phyloP scores from a whole-genome alignment of 1,140 invertebrate genomes.

The Triops cancriformis region DNA sequence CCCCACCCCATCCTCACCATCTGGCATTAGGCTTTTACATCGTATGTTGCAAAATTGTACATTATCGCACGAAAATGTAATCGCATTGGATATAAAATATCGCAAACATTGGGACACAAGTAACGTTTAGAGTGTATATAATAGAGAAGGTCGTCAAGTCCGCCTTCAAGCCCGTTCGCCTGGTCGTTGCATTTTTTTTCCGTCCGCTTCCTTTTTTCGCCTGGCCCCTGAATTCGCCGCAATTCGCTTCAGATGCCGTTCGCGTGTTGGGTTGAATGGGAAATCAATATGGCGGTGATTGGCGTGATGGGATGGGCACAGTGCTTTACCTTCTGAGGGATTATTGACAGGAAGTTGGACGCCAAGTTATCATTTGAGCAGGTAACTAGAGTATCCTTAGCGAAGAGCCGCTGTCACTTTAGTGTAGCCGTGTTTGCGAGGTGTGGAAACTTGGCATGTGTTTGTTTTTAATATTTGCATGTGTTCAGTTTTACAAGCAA shows the following conservation, averaged over 20 bases:
- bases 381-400: background rate
- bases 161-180: too few relatives aligned
- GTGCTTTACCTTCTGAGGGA: background rate
- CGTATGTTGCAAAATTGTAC: too few relatives aligned
- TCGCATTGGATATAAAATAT: too few relatives aligned
- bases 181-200: background rate
- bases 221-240: background rate
- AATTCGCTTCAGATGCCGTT: background rate
- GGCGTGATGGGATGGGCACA: conserved; percentile 11
- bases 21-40: too few relatives aligned
- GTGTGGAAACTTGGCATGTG: background rate
- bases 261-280: conserved; percentile 1
- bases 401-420: background rate
- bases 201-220: background rate
- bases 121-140: too few relatives aligned
- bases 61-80: too few relatives aligned
- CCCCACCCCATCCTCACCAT: too few relatives aligned
- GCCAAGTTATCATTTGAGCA: background rate
- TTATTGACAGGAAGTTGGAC: background rate
- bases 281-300: conserved; percentile 14
- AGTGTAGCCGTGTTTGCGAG: background rate
- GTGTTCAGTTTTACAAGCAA: background rate
- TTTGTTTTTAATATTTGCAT: conserved; percentile 11
- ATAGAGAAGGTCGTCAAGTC: too few relatives aligned
- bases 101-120: too few relatives aligned